Evolutionary conservation across 1,140 invertebrate species (phyloP), one percentile per base, ranked within the genome.

Genomic region (Bombus vancouverensis): DNA sequence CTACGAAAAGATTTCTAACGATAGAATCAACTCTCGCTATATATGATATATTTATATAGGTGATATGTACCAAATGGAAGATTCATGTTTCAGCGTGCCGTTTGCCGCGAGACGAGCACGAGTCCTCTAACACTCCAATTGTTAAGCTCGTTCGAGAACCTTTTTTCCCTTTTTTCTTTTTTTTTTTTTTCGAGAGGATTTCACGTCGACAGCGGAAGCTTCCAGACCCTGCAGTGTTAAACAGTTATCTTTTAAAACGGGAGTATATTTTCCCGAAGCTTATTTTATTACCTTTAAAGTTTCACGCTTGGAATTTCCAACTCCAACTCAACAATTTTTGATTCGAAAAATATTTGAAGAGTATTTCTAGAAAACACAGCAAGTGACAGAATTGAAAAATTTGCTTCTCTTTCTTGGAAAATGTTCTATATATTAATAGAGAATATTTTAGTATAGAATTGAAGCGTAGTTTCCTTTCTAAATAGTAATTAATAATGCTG

Each of bases 11-110:
- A 62, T 87, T 73, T 70, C 81, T 87, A 74, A 75, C 74, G 47
- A 85, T 72, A 84, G 75, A 47, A 84, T 77, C 47, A 80, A 78
- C 85, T 88, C 78, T 76, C 80, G 86, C 76, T 80, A 78, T 77
- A 78, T 89, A 73, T 83, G 83, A 82, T 74, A 82, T 75, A 89
- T 79, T 83, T 88, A 87, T 90, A 81, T 91, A 91, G 89, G 92
- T 95, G 94, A 95, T 95, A 95, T 95, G 94, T 95, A 95, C 93
- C 93, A 95, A 95, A 95, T 95, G 94, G 94, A 95, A 95, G 94
- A 95, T 94, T 94, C 93, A 92, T 93, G 92, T 94, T 92, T 82
- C 87, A 57, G 77, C 75, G 88, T 39, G 65, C 81, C 79, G 82
- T 86, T 84, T 68, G 65, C 73, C 81, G 66, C 77, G 79, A 78